Conservation (phyloP, 2,888 invertebrate species). For the Octonoba sinensis region DNA sequence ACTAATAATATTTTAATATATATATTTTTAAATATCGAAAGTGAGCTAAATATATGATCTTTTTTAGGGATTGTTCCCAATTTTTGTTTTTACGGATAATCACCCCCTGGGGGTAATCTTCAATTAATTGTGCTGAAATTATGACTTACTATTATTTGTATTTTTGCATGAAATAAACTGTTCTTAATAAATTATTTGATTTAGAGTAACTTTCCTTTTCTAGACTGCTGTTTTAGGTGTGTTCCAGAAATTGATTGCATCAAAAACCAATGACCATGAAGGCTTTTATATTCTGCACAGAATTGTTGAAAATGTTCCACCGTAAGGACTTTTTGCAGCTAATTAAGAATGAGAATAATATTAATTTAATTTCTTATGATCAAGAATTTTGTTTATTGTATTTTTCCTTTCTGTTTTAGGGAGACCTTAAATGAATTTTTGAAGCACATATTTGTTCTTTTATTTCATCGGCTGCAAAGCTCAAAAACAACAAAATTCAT, state of each 20-base stretch:
- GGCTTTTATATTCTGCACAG: constrained; percentile 92
- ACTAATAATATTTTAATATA: too few species aligned
- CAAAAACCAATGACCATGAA: constrained; percentile 94
- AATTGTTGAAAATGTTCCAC: constrained; percentile 85
- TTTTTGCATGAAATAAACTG: not conserved
- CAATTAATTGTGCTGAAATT: not conserved
- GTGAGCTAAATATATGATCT: too few species aligned
- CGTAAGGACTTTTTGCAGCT: constrained; percentile 74
- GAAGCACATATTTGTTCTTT: constrained; percentile 88
- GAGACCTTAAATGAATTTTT: constrained; percentile 81
- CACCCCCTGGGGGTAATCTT: too few species aligned
- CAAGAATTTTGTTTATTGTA: not conserved
- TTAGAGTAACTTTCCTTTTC: constrained; percentile 56
- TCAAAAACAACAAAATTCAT: constrained; percentile 97
- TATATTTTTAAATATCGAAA: too few species aligned
- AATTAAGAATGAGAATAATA: not conserved
- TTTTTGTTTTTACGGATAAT: too few species aligned
- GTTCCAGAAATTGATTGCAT: constrained; percentile 95
- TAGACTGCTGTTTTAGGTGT: constrained; percentile 82
- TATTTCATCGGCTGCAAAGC: constrained; percentile 93
- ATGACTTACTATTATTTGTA: not conserved
- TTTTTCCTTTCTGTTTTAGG: constrained; percentile 73
- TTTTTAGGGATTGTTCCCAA: too few species aligned
- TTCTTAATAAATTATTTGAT: not conserved
- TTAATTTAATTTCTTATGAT: not conserved